phyloP scores from a whole-genome alignment of 2,113 vertebrate genomes.

The Nicator chloris region DNA sequence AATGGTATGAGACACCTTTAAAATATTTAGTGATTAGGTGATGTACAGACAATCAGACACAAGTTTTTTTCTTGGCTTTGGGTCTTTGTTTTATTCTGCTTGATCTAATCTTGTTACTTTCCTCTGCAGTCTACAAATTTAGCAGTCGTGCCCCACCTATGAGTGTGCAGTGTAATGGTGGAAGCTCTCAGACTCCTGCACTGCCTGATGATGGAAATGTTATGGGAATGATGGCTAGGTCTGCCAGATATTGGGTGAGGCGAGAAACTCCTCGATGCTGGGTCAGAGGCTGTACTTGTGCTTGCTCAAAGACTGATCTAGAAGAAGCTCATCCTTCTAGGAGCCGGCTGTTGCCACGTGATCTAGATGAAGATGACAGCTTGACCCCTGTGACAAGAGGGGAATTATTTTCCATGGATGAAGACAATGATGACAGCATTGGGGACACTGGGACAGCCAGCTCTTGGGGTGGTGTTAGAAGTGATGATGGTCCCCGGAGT shows the following conservation, averaged over 20 bases:
- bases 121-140: slow-evolving; percentile 32
- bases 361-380: background rate
- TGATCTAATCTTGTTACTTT: background rate
- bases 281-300: slow-evolving; percentile 1
- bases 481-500: background rate
- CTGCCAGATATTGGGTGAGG: background rate
- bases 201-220: background rate
- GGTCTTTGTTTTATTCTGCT: background rate
- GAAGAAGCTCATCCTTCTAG: background rate
- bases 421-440: background rate
- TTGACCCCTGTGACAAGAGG: background rate
- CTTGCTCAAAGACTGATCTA: background rate
- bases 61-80: background rate
- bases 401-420: background rate
- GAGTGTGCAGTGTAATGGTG: accelerated
- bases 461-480: background rate
- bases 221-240: background rate
- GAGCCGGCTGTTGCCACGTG: background rate
- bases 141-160: background rate
- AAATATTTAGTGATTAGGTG: background rate
- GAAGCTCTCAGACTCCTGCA: background rate
- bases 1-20: background rate
- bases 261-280: background rate
- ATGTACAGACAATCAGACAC: accelerated
- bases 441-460: background rate